Evolutionary conservation across 2,113 vertebrate species (phyloP).

Genomic region (Onychostoma macrolepis): DNA sequence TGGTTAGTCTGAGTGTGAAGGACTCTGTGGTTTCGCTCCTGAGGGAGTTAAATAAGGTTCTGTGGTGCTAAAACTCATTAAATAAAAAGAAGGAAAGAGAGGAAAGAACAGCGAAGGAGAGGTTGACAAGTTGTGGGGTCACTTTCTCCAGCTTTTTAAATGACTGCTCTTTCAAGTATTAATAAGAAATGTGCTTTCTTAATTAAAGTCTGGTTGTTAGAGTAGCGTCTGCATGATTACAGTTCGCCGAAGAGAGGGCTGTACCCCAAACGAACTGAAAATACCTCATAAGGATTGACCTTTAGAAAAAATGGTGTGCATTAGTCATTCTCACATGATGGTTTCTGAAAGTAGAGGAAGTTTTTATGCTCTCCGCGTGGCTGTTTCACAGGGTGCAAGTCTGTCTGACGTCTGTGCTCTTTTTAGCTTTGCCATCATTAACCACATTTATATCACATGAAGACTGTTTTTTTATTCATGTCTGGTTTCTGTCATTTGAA

Average conservation of each 20-base stretch:
- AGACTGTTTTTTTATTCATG: background rate
- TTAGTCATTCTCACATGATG: conserved; percentile 15
- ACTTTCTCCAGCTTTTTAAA: conserved; percentile 39
- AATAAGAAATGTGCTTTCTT: conserved; percentile 32
- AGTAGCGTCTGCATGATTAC: conserved; percentile 20
- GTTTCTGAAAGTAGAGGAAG: background rate
- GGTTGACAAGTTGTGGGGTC: conserved; percentile 40
- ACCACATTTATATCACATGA: background rate
- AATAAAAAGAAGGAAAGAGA: conserved; percentile 26
- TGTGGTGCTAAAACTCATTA: conserved; percentile 48
- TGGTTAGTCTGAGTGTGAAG: conserved; percentile 44
- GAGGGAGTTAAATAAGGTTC: conserved; percentile 43
- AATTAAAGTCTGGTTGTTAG: conserved; percentile 40
- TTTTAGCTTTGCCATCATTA: background rate
- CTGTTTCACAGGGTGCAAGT: background rate
- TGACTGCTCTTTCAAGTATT: conserved; percentile 23
- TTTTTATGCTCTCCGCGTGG: background rate
- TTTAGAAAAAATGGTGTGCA: conserved; percentile 8
- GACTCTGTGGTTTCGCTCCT: conserved; percentile 33
- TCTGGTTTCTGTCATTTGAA: background rate
- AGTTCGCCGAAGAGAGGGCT: background rate
- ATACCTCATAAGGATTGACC: conserved; percentile 22
- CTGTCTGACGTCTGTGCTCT: background rate
- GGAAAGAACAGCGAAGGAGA: conserved; percentile 35
- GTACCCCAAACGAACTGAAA: background rate